phyloP scores from a whole-genome alignment of 1,140 invertebrate species.

The Papilio machaon region DNA sequence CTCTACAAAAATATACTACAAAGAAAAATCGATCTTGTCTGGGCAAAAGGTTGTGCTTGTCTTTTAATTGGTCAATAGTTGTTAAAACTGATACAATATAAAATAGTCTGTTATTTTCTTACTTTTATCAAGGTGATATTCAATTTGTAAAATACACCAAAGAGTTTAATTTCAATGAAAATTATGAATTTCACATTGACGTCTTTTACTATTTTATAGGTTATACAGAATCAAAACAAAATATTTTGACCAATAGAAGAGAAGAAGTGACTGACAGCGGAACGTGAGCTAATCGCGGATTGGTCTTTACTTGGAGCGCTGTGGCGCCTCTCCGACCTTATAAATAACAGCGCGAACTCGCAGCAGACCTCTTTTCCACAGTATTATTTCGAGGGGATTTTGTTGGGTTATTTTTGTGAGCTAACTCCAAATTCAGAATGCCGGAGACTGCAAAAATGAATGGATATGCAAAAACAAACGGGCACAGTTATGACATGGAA shows the following conservation, averaged over 20 bases:
- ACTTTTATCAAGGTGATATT: neutral
- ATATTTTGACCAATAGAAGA: constrained; percentile 64
- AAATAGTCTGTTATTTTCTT: neutral
- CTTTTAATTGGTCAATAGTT: neutral
- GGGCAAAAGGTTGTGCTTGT: neutral
- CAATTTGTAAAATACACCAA: neutral
- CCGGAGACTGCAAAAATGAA: constrained; percentile 89
- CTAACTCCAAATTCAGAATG: constrained; percentile 84
- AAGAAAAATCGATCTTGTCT: neutral
- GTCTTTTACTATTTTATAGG: constrained; percentile 49
- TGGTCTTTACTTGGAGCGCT: constrained; percentile 59
- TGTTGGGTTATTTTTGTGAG: constrained; percentile 79
- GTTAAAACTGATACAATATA: neutral
- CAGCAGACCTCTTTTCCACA: constrained; percentile 79
- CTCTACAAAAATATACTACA: too few relatives aligned
- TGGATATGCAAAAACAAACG: constrained; percentile 88
- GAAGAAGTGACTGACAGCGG: constrained; percentile 45
- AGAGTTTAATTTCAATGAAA: neutral
- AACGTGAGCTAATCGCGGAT: constrained; percentile 53
- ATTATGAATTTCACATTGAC: constrained; percentile 34
- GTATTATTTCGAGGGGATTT: constrained; percentile 75
- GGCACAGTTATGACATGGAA: constrained; percentile 89
- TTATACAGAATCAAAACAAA: constrained; percentile 72
- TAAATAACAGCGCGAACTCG: constrained; percentile 74
- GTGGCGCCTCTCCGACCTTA: constrained; percentile 74